Conservation (phyloP, 2,888 invertebrate species). For the Heliconius ismenius region DNA sequence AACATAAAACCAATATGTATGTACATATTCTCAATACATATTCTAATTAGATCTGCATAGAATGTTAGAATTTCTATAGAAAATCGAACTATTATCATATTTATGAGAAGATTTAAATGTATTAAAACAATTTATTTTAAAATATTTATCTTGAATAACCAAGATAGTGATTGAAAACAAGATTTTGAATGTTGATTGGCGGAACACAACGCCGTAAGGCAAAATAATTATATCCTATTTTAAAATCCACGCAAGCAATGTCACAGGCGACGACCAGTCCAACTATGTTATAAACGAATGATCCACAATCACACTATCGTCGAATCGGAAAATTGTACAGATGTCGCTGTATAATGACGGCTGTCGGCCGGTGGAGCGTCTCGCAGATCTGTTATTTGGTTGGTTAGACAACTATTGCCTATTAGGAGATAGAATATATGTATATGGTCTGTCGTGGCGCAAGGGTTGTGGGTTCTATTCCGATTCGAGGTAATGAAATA, state of each 20-base stretch:
- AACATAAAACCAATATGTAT: not conserved
- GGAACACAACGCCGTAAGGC: not conserved
- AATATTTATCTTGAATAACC: not conserved
- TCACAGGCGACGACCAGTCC: not conserved
- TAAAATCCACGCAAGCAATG: not conserved
- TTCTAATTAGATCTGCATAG: not conserved
- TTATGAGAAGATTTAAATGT: constrained; percentile 9
- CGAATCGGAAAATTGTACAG: constrained; percentile 71
- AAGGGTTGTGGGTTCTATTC: not conserved
- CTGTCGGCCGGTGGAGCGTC: constrained; percentile 51
- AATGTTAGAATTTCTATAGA: constrained; percentile 6
- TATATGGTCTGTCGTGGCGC: not conserved
- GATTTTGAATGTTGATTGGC: not conserved
- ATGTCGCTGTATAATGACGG: constrained; percentile 67
- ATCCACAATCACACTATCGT: constrained; percentile 69
- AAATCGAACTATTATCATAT: constrained; percentile 6
- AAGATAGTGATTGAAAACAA: not conserved
- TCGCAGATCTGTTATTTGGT: constrained; percentile 45
- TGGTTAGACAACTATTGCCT: constrained; percentile 46
- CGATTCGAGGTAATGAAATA: not conserved
- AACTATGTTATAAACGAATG: constrained; percentile 8
- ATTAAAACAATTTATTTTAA: not conserved
- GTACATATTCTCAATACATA: constrained; percentile 17
- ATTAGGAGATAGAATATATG: constrained; percentile 13
- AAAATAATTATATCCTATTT: no score